phyloP scores from a whole-genome alignment of 2,888 invertebrate species.

The Caenorhabditis doughertyi region DNA sequence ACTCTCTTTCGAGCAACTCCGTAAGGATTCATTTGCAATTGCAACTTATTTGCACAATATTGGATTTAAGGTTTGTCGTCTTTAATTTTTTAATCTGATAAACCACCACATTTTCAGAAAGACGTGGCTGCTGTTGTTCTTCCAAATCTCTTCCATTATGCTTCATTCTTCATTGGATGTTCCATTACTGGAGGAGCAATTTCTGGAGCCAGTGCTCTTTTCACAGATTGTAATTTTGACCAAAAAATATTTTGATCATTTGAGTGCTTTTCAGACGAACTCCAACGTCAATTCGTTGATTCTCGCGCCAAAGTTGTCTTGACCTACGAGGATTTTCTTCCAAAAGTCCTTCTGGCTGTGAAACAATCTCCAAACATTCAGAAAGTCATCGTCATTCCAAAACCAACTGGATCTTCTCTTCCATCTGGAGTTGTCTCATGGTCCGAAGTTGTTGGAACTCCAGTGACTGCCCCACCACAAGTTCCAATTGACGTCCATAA shows the following conservation, averaged over 20 bases:
- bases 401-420: constrained; percentile 53
- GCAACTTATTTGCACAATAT: constrained; percentile 67
- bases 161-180: constrained; percentile 72
- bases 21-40: constrained; percentile 60
- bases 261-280: constrained; percentile 71
- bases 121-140: constrained; percentile 70
- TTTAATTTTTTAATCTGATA: not conserved
- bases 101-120: constrained; percentile 39
- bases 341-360: constrained; percentile 74
- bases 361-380: constrained; percentile 69
- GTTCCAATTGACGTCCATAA: constrained; percentile 68
- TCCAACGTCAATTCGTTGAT: constrained; percentile 77
- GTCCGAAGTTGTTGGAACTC: constrained; percentile 67
- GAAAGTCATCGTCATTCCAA: constrained; percentile 70
- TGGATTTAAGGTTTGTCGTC: constrained; percentile 69
- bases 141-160: constrained; percentile 71
- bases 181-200: constrained; percentile 68
- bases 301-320: constrained; percentile 75
- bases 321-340: constrained; percentile 71
- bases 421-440: constrained; percentile 67
- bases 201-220: constrained; percentile 75
- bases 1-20: constrained; percentile 63
- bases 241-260: not conserved
- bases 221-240: constrained; percentile 73
- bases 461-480: constrained; percentile 62